These are phyloP conservation scores for Perccottus glenii DNA, from an alignment of 2,113 vertebrate species.

Conservation along the genomic window DNA sequence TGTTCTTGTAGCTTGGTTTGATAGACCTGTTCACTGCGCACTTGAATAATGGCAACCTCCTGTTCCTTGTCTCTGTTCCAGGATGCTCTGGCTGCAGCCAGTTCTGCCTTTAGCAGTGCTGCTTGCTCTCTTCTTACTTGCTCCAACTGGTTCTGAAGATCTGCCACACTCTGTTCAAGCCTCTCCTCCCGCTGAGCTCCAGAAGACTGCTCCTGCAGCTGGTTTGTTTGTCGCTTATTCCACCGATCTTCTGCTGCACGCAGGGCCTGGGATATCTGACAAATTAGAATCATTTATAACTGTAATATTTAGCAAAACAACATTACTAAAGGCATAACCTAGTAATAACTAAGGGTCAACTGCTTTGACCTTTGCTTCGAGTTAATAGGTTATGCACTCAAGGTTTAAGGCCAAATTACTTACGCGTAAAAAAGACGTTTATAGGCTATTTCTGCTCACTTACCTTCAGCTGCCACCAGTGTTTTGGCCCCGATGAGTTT, in stretches of 20 bases:
- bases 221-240: conserved; percentile 74
- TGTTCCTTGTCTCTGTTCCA: conserved; percentile 92
- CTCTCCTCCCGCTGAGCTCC: conserved; percentile 69
- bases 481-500: conserved; percentile 68
- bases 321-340: no score
- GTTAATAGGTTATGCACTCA: no score
- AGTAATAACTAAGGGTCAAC: no score
- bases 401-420: no score
- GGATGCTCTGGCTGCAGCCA: conserved; percentile 83
- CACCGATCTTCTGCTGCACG: conserved; percentile 83
- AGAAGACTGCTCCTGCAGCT: conserved; percentile 60
- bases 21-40: conserved; percentile 83
- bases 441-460: not conserved
- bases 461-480: conserved; percentile 73
- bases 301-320: not conserved
- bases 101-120: conserved; percentile 85
- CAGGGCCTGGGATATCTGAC: conserved; percentile 67
- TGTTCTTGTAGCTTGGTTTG: conserved; percentile 84
- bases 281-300: not conserved
- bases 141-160: conserved; percentile 83
- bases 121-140: conserved; percentile 81
- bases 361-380: no score
- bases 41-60: conserved; percentile 83
- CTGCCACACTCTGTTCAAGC: conserved; percentile 80
- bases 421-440: no score